A percentile compares a stretch with the other conserved stretches of the same genome.
Conservation (phyloP, 1,140 invertebrate genomes). For the Drosophila ironensis region DNA sequence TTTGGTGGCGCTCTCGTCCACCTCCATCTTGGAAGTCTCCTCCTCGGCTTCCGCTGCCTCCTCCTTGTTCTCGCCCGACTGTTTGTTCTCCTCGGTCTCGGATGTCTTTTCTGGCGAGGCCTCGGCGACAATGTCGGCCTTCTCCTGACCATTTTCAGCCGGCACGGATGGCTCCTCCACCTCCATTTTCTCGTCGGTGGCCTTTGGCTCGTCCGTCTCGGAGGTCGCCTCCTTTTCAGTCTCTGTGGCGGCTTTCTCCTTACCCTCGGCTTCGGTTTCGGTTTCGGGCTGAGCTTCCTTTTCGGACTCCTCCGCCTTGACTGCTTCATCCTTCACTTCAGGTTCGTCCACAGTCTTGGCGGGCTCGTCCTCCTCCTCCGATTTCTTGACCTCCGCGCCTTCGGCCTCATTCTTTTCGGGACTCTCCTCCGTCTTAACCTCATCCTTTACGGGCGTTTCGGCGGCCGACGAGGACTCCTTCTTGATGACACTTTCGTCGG, state of each 20-base stretch:
- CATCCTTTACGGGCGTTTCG: conserved; percentile 84
- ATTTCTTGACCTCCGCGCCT: conserved; percentile 6
- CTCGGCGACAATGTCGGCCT: neutral
- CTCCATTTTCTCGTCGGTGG: conserved; percentile 26
- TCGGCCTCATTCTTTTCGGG: conserved; percentile 21
- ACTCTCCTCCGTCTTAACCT: conserved; percentile 81
- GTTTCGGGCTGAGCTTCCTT: conserved; percentile 15
- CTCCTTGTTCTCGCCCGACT: neutral
- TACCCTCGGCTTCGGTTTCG: neutral
- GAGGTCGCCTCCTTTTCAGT: neutral
- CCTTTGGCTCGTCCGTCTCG: conserved; percentile 24
- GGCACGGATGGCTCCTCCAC: neutral
- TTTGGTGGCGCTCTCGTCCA: neutral
- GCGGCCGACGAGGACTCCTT: too few relatives aligned
- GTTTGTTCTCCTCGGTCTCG: neutral
- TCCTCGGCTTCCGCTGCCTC: neutral
- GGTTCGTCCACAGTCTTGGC: conserved; percentile 84
- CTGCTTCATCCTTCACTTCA: conserved; percentile 83
- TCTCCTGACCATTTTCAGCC: neutral
- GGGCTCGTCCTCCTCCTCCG: conserved; percentile 78
- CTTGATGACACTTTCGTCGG: conserved; percentile 87
- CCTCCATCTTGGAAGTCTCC: neutral
- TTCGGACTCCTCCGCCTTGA: conserved; percentile 57
- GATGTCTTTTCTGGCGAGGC: neutral
- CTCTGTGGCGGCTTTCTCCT: conserved; percentile 3